Conservation (phyloP, 2,113 vertebrate genomes). For the Erinaceus europaeus region DNA sequence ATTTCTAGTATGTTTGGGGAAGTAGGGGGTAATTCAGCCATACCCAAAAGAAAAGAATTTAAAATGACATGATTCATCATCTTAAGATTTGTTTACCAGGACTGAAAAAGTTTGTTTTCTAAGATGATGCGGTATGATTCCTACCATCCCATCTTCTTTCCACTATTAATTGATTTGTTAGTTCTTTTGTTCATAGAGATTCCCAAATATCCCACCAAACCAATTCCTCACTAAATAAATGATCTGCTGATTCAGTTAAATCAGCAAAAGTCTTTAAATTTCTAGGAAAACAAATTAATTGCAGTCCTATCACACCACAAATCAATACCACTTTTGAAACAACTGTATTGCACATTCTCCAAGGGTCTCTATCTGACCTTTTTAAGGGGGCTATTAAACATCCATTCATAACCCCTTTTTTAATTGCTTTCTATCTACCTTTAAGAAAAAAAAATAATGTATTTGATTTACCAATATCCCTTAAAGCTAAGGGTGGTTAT, state of each 20-base stretch:
- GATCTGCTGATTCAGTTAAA: too few species aligned
- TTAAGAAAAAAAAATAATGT: neutral
- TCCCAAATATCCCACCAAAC: neutral
- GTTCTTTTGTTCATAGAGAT: conserved; percentile 4
- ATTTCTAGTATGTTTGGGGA: conserved; percentile 57
- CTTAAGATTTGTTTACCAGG: conserved; percentile 24
- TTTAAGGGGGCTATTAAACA: too few species aligned
- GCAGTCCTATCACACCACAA: neutral
- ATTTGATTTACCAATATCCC: neutral
- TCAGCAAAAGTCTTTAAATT: conserved; percentile 14
- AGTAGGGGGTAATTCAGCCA: conserved; percentile 57
- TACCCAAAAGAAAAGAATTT: conserved; percentile 51
- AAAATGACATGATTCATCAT: conserved; percentile 57
- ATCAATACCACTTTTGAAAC: neutral
- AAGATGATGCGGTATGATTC: neutral
- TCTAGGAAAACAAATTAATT: neutral
- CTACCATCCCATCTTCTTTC: neutral
- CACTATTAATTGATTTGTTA: neutral
- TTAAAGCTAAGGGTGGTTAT: neutral
- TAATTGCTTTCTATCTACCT: neutral
- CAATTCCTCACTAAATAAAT: neutral
- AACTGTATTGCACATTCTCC: neutral
- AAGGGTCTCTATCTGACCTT: neutral
- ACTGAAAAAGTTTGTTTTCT: conserved; percentile 26
- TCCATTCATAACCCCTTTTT: too few species aligned